Conservation (phyloP, 2,113 vertebrate species). For the Climacteris rufus region DNA sequence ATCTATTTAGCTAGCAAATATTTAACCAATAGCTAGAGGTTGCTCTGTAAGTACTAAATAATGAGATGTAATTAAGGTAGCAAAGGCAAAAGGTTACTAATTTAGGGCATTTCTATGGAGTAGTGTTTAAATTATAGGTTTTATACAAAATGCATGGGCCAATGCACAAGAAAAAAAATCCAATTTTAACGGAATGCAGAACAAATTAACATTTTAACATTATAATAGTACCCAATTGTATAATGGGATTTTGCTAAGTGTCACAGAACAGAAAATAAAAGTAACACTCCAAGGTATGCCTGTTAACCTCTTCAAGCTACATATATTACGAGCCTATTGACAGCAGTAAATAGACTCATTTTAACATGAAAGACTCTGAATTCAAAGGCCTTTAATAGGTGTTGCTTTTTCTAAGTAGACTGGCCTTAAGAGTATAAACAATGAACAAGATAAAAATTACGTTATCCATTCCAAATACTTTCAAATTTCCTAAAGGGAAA, state of each 20-base stretch:
- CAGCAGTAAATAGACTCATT: constrained; percentile 41
- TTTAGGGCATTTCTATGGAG: constrained; percentile 44
- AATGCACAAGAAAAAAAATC: constrained; percentile 52
- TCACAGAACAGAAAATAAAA: constrained; percentile 68
- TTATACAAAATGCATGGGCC: constrained; percentile 63
- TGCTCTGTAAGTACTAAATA: constrained; percentile 49
- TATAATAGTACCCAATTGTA: constrained; percentile 54
- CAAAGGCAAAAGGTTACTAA: constrained; percentile 68
- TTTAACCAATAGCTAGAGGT: constrained; percentile 52
- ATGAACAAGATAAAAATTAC: constrained; percentile 23
- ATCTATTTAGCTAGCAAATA: constrained; percentile 66
- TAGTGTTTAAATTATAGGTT: constrained; percentile 73
- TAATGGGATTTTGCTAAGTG: constrained; percentile 65
- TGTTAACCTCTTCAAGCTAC: constrained; percentile 59
- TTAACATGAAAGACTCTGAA: constrained; percentile 51
- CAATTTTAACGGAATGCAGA: constrained; percentile 76
- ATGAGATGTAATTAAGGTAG: constrained; percentile 64
- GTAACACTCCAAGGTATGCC: constrained; percentile 49
- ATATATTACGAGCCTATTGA: constrained; percentile 28
- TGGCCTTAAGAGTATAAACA: background rate
- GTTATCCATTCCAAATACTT: background rate
- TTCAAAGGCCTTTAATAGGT: constrained; percentile 35
- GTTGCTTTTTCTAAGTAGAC: constrained; percentile 7
- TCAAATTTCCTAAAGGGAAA: constrained; percentile 20
- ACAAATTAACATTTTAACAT: constrained; percentile 76